Percentiles rank a stretch among this genome's conserved stretches.
These are phyloP conservation scores for Zosterops japonicus DNA, from an alignment of 2,113 vertebrate genomes.

Conservation along the genomic window DNA sequence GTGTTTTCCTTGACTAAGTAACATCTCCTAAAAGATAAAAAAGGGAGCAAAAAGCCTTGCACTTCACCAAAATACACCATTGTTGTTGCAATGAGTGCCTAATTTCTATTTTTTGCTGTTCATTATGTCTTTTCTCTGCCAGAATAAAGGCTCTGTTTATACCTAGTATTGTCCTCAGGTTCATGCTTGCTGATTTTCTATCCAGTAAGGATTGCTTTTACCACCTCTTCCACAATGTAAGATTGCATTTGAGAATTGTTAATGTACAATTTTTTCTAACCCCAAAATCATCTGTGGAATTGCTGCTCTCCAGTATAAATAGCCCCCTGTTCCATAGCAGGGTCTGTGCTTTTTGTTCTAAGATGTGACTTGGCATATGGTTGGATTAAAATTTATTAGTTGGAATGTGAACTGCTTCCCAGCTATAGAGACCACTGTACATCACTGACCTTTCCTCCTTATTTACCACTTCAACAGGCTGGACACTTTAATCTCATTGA, in stretches of 20 bases:
- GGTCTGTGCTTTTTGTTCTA: background rate
- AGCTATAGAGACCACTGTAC: background rate
- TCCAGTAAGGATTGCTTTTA: background rate
- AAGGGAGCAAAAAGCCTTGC: background rate
- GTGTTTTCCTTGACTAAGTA: background rate
- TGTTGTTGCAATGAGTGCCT: background rate
- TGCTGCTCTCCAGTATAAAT: background rate
- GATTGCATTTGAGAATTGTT: background rate
- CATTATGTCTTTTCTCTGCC: background rate
- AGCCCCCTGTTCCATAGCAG: background rate
- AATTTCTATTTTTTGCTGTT: background rate
- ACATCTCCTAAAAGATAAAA: background rate
- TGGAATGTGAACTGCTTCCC: background rate
- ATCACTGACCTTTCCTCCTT: background rate
- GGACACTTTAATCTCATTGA: background rate
- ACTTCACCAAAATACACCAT: background rate
- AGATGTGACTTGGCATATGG: background rate
- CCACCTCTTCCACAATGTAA: background rate
- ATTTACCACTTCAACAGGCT: background rate
- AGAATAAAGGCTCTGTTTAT: background rate
- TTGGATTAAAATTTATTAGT: background rate
- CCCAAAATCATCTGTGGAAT: background rate
- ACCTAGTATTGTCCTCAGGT: background rate
- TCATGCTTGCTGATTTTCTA: background rate
- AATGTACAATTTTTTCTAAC: background rate